phyloP scores from a whole-genome alignment of 2,113 vertebrate genomes.

The Glaucomys volans region DNA sequence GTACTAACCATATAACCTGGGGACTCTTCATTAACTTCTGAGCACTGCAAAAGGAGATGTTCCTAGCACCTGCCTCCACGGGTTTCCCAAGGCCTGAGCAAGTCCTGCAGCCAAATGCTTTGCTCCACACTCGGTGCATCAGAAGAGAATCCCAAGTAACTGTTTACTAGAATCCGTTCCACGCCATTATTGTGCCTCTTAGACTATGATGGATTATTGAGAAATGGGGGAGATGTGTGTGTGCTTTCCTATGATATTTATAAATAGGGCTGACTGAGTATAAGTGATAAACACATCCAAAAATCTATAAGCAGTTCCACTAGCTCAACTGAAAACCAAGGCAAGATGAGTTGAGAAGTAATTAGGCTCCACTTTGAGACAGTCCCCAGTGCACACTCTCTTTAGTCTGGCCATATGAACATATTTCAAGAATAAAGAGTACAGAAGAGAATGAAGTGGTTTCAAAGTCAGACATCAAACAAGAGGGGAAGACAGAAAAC shows the following conservation, averaged over 20 bases:
- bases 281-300: constrained; percentile 14
- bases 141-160: neutral
- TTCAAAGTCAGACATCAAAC: constrained; percentile 20
- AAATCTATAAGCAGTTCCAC: constrained; percentile 52
- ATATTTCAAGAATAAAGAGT: constrained; percentile 18
- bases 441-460: neutral
- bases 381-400: neutral
- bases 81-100: neutral
- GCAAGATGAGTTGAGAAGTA: constrained; percentile 58
- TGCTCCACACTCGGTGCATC: neutral
- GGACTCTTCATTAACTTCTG: neutral
- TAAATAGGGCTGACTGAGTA: neutral
- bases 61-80: neutral
- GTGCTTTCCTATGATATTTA: neutral
- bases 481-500: neutral
- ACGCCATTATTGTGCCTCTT: neutral
- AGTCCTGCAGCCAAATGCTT: neutral
- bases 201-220: neutral
- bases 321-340: constrained; percentile 15
- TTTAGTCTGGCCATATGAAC: constrained; percentile 43
- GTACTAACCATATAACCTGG: neutral
- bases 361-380: constrained; percentile 52
- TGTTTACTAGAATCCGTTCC: neutral
- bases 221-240: neutral
- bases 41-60: neutral